phyloP scores from a whole-genome alignment of 2,113 vertebrate species.

The Sula dactylatra region DNA sequence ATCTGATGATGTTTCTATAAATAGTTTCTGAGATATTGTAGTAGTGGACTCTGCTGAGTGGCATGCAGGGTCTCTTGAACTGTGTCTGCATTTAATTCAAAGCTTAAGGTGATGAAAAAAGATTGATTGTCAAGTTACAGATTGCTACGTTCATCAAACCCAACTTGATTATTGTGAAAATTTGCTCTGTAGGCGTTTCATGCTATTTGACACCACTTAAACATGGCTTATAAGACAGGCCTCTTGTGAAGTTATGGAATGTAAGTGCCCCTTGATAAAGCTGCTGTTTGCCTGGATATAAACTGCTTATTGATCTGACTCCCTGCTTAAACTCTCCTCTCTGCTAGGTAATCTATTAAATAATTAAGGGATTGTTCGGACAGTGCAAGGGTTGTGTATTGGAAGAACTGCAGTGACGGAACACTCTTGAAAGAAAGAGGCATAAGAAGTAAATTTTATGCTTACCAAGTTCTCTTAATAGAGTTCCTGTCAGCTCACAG shows the following conservation, averaged over 20 bases:
- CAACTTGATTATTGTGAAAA: not conserved
- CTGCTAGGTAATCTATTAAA: not conserved
- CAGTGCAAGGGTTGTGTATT: fast-evolving
- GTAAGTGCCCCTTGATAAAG: not conserved
- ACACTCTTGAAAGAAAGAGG: not conserved
- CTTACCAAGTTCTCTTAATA: not conserved
- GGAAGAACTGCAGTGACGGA: not conserved
- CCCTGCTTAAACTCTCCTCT: not conserved
- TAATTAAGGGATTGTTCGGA: not conserved
- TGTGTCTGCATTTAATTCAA: not conserved
- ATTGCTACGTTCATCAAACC: not conserved
- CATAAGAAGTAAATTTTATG: not conserved
- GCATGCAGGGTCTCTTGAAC: not conserved
- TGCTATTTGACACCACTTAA: not conserved
- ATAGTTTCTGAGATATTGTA: not conserved
- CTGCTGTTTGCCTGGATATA: not conserved
- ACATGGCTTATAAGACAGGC: not conserved
- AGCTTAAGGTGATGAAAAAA: not conserved
- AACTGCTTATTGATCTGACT: not conserved
- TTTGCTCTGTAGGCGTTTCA: fast-evolving
- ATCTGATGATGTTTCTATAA: not conserved
- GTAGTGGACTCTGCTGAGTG: not conserved
- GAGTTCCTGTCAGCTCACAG: not conserved
- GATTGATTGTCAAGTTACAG: not conserved
- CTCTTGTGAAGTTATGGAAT: not conserved